Conservation (phyloP, 2,113 vertebrate genomes). For the Proteles cristata region DNA sequence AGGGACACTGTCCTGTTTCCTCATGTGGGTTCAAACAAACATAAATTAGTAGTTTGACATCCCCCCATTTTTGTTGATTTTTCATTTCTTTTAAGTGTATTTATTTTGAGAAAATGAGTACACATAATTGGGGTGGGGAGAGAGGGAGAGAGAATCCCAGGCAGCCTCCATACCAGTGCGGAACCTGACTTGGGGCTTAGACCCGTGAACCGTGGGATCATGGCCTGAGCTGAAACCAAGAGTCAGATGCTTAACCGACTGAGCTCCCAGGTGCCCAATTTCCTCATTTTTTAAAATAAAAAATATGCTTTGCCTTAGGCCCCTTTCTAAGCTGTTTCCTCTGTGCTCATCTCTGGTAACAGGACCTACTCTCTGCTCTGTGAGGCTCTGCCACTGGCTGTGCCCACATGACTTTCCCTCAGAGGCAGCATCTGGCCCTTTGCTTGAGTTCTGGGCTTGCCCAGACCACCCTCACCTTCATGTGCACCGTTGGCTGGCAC, state of each 20-base stretch:
- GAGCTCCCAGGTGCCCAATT: too few species aligned
- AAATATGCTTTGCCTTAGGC: background rate
- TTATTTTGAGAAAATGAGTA: too few species aligned
- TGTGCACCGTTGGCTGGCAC: too few species aligned
- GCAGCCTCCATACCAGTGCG: too few species aligned
- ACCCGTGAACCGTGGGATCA: too few species aligned
- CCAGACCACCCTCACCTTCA: background rate
- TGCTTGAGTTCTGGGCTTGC: background rate
- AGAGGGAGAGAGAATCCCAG: too few species aligned
- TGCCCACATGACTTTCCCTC: background rate
- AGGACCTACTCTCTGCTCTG: background rate
- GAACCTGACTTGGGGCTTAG: too few species aligned
- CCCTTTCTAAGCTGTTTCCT: background rate
- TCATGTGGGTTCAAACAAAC: background rate
- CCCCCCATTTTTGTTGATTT: background rate
- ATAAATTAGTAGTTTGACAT: background rate
- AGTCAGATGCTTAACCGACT: too few species aligned
- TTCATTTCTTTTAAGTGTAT: background rate
- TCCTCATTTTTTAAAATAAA: background rate
- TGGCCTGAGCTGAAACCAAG: too few species aligned
- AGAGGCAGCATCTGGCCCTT: background rate
- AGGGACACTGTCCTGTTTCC: background rate
- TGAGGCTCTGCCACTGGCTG: background rate
- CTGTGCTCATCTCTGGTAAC: background rate
- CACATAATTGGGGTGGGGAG: too few species aligned